phyloP scores from a whole-genome alignment of 2,888 invertebrate genomes.

The Dascillus cervinus region DNA sequence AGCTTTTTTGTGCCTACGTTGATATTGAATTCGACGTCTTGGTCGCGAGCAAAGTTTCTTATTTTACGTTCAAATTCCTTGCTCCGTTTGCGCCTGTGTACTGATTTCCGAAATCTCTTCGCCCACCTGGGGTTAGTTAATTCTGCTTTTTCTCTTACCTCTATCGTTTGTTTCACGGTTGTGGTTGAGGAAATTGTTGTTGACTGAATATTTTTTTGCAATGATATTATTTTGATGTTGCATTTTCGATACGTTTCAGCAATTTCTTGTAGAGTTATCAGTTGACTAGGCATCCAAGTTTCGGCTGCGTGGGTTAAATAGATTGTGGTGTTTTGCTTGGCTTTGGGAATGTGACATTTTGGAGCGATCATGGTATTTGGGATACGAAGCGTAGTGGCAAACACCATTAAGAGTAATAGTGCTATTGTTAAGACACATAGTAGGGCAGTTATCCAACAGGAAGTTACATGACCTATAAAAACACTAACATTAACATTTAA shows the following conservation, averaged over 20 bases:
- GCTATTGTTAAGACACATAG: slow-evolving; percentile 15
- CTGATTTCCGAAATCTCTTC: slow-evolving; percentile 3
- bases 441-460: slow-evolving; percentile 20
- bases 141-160: neutral
- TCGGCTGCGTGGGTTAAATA: slow-evolving; percentile 33
- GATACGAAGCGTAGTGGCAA: slow-evolving; percentile 17
- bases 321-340: slow-evolving; percentile 23
- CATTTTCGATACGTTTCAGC: slow-evolving; percentile 30
- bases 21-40: slow-evolving; percentile 11
- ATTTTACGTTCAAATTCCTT: neutral
- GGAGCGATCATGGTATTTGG: too few relatives aligned
- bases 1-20: slow-evolving; percentile 18
- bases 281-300: slow-evolving; percentile 27
- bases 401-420: slow-evolving; percentile 14
- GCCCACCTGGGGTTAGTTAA: slow-evolving; percentile 3
- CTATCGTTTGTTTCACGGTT: slow-evolving; percentile 3
- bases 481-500: too few relatives aligned
- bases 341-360: too few relatives aligned
- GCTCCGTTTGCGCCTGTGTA: slow-evolving; percentile 9
- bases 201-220: slow-evolving; percentile 16
- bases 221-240: slow-evolving; percentile 30
- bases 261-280: slow-evolving; percentile 32
- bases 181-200: slow-evolving; percentile 7
- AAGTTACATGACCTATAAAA: slow-evolving; percentile 23
- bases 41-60: slow-evolving; percentile 3